These are phyloP conservation scores for Oligia strigilis DNA, from an alignment of 2,888 invertebrate species.

Conservation along the genomic window DNA sequence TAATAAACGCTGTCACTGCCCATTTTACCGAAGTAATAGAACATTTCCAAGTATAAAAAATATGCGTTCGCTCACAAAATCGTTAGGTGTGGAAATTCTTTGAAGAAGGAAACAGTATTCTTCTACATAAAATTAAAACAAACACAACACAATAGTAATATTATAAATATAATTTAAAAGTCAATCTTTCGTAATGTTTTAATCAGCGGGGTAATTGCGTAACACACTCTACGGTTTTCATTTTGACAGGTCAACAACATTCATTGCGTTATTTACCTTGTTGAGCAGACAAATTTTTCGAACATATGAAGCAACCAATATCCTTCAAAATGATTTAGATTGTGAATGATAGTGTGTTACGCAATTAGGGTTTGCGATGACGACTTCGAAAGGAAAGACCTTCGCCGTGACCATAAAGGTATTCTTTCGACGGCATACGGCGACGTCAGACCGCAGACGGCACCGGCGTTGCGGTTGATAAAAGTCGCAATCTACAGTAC, in stretches of 20 bases:
- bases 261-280: too few relatives aligned
- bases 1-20: neutral
- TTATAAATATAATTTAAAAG: neutral
- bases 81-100: neutral
- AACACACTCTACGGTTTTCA: too few relatives aligned
- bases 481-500: neutral
- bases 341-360: neutral
- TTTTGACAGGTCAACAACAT: too few relatives aligned
- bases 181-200: too few relatives aligned
- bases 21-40: neutral
- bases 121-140: neutral
- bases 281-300: too few relatives aligned
- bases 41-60: neutral
- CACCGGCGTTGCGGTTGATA: neutral
- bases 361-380: too few relatives aligned
- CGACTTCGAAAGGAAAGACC: conserved; percentile 3
- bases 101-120: neutral
- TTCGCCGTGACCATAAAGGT: conserved; percentile 7
- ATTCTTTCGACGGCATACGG: neutral
- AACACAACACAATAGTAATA: neutral
- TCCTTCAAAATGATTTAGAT: too few relatives aligned
- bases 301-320: too few relatives aligned
- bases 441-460: neutral
- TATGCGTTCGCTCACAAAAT: neutral
- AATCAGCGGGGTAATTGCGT: too few relatives aligned